Conservation (phyloP, 35 echinoderm and acorn worm species). For the Eucidaris tribuloides region DNA sequence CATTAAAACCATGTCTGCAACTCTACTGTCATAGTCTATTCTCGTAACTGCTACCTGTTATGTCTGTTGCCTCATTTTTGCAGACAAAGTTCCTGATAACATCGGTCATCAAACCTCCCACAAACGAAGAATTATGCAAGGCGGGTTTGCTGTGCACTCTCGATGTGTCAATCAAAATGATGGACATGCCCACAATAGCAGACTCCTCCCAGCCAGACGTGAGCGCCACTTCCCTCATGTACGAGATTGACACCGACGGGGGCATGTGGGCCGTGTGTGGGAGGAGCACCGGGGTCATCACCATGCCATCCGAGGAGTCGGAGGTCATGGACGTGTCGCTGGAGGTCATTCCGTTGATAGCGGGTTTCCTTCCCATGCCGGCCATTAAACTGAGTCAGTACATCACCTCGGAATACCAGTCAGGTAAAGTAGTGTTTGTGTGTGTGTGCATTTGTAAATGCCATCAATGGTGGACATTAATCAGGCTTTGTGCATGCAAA, state of each 20-base stretch:
- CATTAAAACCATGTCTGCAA: no score
- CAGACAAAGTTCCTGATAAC: constrained; percentile 85
- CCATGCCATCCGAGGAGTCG: constrained; percentile 26
- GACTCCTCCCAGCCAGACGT: no score
- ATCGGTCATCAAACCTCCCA: constrained; percentile 56
- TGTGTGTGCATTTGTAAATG: no score
- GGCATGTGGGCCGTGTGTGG: constrained; percentile 95
- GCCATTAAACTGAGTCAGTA: constrained; percentile 81
- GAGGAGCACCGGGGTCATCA: constrained; percentile 69
- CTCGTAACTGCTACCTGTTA: no score
- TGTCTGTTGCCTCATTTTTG: no score
- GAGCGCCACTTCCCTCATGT: constrained; percentile 53
- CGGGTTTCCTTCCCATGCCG: constrained; percentile 84
- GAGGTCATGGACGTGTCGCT: constrained; percentile 60
- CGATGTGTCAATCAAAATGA: constrained; percentile 49
- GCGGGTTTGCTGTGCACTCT: constrained; percentile 83
- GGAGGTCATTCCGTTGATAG: constrained; percentile 81
- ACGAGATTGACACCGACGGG: constrained; percentile 70
- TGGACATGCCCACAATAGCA: no score
- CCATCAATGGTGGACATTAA: no score
- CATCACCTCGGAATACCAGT: no score
- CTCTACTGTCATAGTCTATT: no score
- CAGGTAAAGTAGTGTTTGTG: no score
- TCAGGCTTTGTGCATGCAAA: no score
- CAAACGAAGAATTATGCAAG: constrained; percentile 64